phyloP scores from a whole-genome alignment of 2,113 vertebrate genomes.

The Ursus arctos region DNA sequence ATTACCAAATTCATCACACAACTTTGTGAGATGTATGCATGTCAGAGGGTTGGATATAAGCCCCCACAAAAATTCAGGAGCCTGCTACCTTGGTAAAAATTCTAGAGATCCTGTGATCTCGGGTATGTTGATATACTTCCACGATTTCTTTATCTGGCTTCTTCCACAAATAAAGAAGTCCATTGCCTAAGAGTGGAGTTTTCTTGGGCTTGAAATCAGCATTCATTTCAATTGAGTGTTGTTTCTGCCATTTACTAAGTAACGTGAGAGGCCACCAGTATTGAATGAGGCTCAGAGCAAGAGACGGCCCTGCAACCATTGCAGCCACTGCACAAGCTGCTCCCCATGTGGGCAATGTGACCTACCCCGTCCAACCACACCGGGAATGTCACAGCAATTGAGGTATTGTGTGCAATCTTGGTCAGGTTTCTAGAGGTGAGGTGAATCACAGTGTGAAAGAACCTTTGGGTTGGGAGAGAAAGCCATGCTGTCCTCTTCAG shows the following conservation, averaged over 20 bases:
- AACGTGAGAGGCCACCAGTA: background rate
- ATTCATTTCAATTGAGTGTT: background rate
- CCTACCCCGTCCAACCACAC: background rate
- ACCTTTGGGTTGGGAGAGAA: background rate
- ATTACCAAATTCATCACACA: background rate
- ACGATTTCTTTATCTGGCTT: background rate
- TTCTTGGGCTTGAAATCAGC: background rate
- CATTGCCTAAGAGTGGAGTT: background rate
- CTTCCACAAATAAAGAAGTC: background rate
- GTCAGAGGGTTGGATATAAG: background rate
- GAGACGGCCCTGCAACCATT: background rate
- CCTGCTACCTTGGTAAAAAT: background rate
- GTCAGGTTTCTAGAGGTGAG: background rate
- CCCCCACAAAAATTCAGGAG: background rate
- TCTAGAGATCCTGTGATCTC: background rate
- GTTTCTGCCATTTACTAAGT: background rate
- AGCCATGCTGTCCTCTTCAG: background rate
- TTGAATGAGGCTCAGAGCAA: background rate
- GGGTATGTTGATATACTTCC: background rate
- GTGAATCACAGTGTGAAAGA: too few species aligned
- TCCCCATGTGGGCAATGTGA: too few species aligned
- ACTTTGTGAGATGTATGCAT: fast-evolving
- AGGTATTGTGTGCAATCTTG: too few species aligned
- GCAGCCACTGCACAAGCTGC: too few species aligned
- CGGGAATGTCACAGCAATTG: background rate